A percentile compares a stretch with the other conserved stretches of the same genome.
These are phyloP conservation scores for Drosophila subobscura DNA, from an alignment of 1,140 invertebrate genomes.

Conservation along the genomic window DNA sequence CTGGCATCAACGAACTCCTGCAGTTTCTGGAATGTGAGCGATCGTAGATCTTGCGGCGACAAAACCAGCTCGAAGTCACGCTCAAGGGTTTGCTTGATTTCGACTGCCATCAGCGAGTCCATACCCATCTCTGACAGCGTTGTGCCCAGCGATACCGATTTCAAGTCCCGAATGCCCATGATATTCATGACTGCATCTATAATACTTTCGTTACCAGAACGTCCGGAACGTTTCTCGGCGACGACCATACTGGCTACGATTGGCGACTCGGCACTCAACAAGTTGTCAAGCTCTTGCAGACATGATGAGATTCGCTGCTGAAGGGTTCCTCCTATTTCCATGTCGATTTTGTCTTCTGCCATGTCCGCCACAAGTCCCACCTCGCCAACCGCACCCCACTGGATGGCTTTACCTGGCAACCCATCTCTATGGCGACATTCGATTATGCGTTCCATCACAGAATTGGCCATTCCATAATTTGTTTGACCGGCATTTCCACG, in stretches of 20 bases:
- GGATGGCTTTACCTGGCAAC: constrained; percentile 87
- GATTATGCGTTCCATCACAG: constrained; percentile 89
- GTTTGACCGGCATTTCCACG: constrained; percentile 94
- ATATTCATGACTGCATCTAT: constrained; percentile 88
- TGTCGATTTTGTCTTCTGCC: constrained; percentile 91
- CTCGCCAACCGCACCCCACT: constrained; percentile 90
- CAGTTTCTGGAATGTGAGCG: constrained; percentile 85
- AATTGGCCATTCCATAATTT: constrained; percentile 93
- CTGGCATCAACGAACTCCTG: constrained; percentile 86
- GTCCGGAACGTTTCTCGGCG: constrained; percentile 87
- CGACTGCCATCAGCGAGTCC: constrained; percentile 95
- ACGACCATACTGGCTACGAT: constrained; percentile 92
- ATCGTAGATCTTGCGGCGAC: constrained; percentile 91
- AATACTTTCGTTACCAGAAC: constrained; percentile 85
- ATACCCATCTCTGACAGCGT: constrained; percentile 93
- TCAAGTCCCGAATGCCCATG: constrained; percentile 85
- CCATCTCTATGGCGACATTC: constrained; percentile 86
- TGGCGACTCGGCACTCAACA: constrained; percentile 87
- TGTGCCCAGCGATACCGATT: constrained; percentile 88
- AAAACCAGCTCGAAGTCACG: constrained; percentile 91
- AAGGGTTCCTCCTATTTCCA: constrained; percentile 91
- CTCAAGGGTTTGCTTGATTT: constrained; percentile 94
- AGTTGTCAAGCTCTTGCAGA: constrained; percentile 87
- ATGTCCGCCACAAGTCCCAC: constrained; percentile 91
- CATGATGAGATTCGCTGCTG: constrained; percentile 93